Percentiles rank a stretch among this genome's conserved stretches.
phyloP scores from a whole-genome alignment of 2,113 vertebrate genomes.

The Balaenoptera acutorostrata region DNA sequence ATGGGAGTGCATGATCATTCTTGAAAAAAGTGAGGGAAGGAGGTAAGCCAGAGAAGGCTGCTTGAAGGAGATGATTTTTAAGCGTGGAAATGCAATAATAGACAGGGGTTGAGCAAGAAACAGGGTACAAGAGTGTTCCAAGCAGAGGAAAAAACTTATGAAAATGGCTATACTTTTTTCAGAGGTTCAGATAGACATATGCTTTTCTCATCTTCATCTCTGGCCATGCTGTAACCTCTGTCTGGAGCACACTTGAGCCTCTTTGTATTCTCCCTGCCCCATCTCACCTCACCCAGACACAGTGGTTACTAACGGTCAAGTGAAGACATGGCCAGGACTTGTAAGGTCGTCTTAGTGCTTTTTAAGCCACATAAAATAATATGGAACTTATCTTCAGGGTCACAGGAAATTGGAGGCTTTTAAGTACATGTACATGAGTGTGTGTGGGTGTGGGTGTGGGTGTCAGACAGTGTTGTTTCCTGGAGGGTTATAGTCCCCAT shows the following conservation, averaged over 20 bases:
- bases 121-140: background rate
- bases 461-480: background rate
- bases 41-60: background rate
- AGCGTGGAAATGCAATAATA: background rate
- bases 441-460: background rate
- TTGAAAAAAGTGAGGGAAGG: background rate
- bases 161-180: background rate
- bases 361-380: background rate
- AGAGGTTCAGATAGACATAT: background rate
- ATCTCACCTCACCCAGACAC: background rate
- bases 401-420: background rate
- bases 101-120: background rate
- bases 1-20: background rate
- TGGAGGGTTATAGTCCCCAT: background rate
- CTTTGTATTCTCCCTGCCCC: background rate
- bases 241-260: background rate
- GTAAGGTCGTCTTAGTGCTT: background rate
- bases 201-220: background rate
- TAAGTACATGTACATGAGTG: background rate
- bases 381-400: background rate
- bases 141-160: background rate
- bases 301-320: background rate
- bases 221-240: background rate
- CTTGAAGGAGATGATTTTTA: background rate
- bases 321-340: background rate